Evolutionary conservation across 2,888 invertebrate species (phyloP).

Genomic region (Cerastis rubricosa): DNA sequence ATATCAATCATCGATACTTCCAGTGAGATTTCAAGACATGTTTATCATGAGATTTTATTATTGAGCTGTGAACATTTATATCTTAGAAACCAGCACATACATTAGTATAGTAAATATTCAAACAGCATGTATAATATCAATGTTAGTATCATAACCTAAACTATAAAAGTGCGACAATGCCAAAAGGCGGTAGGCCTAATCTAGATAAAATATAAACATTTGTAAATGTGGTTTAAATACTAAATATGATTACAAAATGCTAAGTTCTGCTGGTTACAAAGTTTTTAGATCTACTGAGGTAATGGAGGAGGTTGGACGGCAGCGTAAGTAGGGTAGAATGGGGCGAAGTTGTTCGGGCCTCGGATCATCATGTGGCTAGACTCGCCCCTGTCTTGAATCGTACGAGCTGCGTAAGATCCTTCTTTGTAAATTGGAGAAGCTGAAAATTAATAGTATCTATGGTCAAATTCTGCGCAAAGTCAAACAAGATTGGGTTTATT

Average conservation of each 20-base stretch:
- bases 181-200: conserved; percentile 65
- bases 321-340: conserved; percentile 91
- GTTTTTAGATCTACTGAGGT: conserved; percentile 75
- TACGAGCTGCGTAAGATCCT: conserved; percentile 91
- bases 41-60: background rate
- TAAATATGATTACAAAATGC: conserved; percentile 60
- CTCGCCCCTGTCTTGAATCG: conserved; percentile 92
- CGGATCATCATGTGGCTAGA: conserved; percentile 90
- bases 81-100: conserved; percentile 8
- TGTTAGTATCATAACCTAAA: conserved; percentile 59
- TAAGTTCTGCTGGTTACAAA: conserved; percentile 30
- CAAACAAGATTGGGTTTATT: background rate
- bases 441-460: conserved; percentile 74
- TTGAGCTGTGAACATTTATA: conserved; percentile 27
- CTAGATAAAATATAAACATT: conserved; percentile 39
- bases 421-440: conserved; percentile 93
- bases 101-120: conserved; percentile 16
- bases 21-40: conserved; percentile 11
- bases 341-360: conserved; percentile 89
- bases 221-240: conserved; percentile 64
- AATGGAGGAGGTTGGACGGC: conserved; percentile 90
- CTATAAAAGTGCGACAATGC: conserved; percentile 50
- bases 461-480: background rate
- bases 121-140: conserved; percentile 37
- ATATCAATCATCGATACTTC: background rate